Percentiles rank a stretch among this genome's conserved stretches.
These are phyloP conservation scores for Muscidifurax raptorellus DNA, from an alignment of 1,140 invertebrate genomes.

Conservation along the genomic window DNA sequence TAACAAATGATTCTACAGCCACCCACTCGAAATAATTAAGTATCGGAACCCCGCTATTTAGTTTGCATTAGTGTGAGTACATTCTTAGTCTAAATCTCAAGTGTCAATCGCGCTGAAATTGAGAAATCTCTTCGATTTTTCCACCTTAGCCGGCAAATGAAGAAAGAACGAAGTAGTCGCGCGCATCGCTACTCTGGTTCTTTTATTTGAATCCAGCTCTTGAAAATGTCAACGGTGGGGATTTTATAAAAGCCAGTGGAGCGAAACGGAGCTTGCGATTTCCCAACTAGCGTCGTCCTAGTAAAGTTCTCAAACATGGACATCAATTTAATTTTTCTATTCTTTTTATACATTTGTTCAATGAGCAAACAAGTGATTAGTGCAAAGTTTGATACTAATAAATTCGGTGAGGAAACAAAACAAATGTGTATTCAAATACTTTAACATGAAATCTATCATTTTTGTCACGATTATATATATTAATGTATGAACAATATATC, in stretches of 20 bases:
- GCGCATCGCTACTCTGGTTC: neutral
- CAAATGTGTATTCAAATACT: neutral
- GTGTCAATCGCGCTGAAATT: neutral
- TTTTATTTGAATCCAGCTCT: neutral
- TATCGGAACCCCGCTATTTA: neutral
- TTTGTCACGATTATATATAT: too few relatives aligned
- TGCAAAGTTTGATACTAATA: slow-evolving; percentile 10
- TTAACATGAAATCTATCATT: neutral
- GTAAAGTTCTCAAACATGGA: neutral
- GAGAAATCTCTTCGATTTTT: slow-evolving; percentile 30
- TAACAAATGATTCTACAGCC: neutral
- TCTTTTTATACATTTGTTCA: neutral
- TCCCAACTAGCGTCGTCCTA: neutral
- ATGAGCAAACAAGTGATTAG: neutral
- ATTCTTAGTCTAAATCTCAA: slow-evolving; percentile 18
- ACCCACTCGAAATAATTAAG: neutral
- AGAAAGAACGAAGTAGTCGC: slow-evolving; percentile 16
- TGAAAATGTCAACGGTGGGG: neutral
- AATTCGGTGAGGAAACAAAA: slow-evolving; percentile 10
- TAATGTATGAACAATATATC: too few relatives aligned
- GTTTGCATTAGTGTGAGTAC: neutral
- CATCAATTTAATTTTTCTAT: neutral
- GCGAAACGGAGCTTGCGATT: neutral
- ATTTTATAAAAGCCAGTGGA: slow-evolving; percentile 13
- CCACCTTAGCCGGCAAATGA: slow-evolving; percentile 23